Percentiles rank a stretch among this genome's conserved stretches.
Evolutionary conservation across 2,113 vertebrate genomes (phyloP).

Genomic region (Cebidichthys violaceus): DNA sequence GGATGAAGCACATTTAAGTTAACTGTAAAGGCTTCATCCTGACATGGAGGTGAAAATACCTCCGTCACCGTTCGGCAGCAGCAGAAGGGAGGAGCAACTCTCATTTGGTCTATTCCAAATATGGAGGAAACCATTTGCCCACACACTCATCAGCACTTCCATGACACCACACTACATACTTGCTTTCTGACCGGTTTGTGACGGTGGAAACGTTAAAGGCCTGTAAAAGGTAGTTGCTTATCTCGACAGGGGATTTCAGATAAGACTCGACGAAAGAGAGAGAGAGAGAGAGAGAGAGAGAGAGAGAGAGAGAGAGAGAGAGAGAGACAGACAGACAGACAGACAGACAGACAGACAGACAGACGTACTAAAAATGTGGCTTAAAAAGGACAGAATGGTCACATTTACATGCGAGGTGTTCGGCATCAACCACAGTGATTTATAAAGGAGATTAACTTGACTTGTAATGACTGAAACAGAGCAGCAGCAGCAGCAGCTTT

Average conservation of each 20-base stretch:
- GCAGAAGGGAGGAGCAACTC: background rate
- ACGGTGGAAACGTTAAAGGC: background rate
- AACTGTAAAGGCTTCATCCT: background rate
- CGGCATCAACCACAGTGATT: background rate
- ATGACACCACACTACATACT: background rate
- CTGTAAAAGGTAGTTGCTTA: background rate
- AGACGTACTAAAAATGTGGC: background rate
- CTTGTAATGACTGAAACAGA: slow-evolving; percentile 15
- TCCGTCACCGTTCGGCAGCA: background rate
- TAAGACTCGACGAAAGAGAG: background rate
- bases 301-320: no score
- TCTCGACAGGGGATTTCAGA: background rate
- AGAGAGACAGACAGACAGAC: background rate
- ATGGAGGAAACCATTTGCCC: slow-evolving; percentile 19
- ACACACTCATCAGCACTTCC: slow-evolving; percentile 9
- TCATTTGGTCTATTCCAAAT: slow-evolving; percentile 24
- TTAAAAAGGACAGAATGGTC: background rate
- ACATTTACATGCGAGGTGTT: background rate
- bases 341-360: background rate
- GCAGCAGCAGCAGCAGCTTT: background rate
- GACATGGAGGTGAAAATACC: no score
- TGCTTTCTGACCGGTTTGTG: slow-evolving; percentile 4
- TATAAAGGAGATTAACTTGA: slow-evolving; percentile 1
- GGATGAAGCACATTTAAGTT: background rate
- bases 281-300: background rate